These are phyloP conservation scores for Caerostris extrusa DNA, from an alignment of 1,140 invertebrate genomes.

Conservation along the genomic window DNA sequence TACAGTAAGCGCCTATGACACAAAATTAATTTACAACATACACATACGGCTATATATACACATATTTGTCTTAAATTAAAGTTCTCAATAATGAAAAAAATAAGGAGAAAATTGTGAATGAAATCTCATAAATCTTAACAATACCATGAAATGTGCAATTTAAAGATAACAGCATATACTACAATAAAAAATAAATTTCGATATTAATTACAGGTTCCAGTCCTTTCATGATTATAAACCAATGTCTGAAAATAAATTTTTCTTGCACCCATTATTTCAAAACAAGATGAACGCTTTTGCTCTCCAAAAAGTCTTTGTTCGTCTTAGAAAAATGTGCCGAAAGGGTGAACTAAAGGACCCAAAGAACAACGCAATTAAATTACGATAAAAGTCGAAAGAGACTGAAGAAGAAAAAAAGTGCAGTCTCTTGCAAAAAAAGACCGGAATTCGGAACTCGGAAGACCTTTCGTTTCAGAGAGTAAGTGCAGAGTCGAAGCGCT, in stretches of 20 bases:
- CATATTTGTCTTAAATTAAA: too few relatives aligned
- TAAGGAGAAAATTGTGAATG: too few relatives aligned
- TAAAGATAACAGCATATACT: too few relatives aligned
- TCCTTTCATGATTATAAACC: background rate
- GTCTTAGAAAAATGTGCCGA: background rate
- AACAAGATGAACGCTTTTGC: background rate
- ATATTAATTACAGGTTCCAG: too few relatives aligned
- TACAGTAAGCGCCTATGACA: too few relatives aligned
- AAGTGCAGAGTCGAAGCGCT: background rate
- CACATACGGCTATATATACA: too few relatives aligned
- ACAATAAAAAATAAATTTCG: too few relatives aligned
- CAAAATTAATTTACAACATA: too few relatives aligned
- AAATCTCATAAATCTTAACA: too few relatives aligned
- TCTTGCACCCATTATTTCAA: background rate
- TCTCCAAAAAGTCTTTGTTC: background rate
- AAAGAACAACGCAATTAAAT: constrained; percentile 22
- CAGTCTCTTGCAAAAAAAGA: background rate
- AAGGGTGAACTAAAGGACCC: background rate
- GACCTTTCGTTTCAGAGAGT: background rate
- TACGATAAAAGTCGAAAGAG: background rate
- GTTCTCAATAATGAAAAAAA: too few relatives aligned
- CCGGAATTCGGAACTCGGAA: background rate
- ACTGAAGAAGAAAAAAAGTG: background rate
- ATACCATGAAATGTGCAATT: too few relatives aligned
- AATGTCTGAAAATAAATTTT: background rate